Evolutionary conservation across 2,888 invertebrate species (phyloP).

Genomic region (Lucinisca nassula): DNA sequence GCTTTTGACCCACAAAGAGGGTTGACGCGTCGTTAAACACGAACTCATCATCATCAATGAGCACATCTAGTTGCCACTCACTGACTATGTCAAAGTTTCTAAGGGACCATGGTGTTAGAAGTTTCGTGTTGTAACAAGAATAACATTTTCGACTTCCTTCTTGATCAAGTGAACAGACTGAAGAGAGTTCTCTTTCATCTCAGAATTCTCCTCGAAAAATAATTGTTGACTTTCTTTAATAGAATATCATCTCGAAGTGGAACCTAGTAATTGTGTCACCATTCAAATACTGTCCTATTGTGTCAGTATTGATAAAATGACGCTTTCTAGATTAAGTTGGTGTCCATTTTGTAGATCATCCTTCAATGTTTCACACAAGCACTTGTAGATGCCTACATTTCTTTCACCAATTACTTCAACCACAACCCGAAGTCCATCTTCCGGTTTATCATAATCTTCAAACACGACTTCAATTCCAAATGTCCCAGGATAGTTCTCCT

Average conservation of each 20-base stretch:
- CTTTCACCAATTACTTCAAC: background rate
- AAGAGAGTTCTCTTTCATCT: background rate
- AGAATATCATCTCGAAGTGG: background rate
- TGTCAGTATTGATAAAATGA: background rate
- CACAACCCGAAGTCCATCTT: background rate
- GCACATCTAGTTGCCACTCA: background rate
- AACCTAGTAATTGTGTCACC: background rate
- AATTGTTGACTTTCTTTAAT: background rate
- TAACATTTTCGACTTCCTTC: no score
- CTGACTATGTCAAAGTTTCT: background rate
- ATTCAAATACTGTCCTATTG: background rate
- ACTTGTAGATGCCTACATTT: background rate
- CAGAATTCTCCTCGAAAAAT: background rate
- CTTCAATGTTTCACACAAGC: background rate
- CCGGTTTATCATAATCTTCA: background rate
- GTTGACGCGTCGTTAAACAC: no score
- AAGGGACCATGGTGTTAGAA: background rate
- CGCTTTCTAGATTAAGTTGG: background rate
- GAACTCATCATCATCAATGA: no score
- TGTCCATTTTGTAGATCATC: background rate
- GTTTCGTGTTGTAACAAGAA: no score
- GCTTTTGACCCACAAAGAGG: no score
- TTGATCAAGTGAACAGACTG: background rate
- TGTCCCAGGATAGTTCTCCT: background rate
- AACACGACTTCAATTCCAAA: background rate